Percentiles rank a stretch among this genome's conserved stretches.
Conservation (phyloP, 2,113 vertebrate genomes). For the Cariama cristata region DNA sequence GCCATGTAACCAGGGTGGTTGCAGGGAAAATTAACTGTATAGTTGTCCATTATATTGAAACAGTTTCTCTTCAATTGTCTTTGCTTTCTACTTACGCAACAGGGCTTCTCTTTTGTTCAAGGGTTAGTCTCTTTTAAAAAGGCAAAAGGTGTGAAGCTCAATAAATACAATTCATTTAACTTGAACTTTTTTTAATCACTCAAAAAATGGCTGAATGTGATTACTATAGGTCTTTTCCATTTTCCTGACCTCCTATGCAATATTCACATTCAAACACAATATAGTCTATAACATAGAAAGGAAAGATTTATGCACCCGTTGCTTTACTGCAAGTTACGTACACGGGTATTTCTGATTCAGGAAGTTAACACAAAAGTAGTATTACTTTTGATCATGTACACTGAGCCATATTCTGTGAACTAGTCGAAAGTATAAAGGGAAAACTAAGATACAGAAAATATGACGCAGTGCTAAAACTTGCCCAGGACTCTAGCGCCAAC, state of each 20-base stretch:
- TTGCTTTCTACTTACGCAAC: neutral
- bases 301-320: neutral
- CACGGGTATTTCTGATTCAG: neutral
- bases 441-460: neutral
- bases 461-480: neutral
- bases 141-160: conserved; percentile 4
- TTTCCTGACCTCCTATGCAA: conserved; percentile 14
- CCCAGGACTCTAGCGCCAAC: neutral
- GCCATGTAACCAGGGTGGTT: conserved; percentile 39
- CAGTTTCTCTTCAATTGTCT: neutral
- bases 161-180: conserved; percentile 46
- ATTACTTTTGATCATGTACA: neutral
- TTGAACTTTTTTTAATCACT: conserved; percentile 33
- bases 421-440: neutral
- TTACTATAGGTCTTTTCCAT: conserved; percentile 27
- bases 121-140: neutral
- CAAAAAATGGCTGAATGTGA: conserved; percentile 19
- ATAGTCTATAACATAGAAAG: conserved; percentile 1
- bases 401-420: neutral
- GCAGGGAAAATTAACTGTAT: neutral
- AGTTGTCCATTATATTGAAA: neutral
- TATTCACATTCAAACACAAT: conserved; percentile 18
- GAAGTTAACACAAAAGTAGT: neutral
- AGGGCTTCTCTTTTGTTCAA: neutral
- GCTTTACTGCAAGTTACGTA: neutral